Percentiles rank a stretch among this genome's conserved stretches.
These are phyloP conservation scores for Martes martes DNA, from an alignment of 2,113 vertebrate species.

Conservation along the genomic window DNA sequence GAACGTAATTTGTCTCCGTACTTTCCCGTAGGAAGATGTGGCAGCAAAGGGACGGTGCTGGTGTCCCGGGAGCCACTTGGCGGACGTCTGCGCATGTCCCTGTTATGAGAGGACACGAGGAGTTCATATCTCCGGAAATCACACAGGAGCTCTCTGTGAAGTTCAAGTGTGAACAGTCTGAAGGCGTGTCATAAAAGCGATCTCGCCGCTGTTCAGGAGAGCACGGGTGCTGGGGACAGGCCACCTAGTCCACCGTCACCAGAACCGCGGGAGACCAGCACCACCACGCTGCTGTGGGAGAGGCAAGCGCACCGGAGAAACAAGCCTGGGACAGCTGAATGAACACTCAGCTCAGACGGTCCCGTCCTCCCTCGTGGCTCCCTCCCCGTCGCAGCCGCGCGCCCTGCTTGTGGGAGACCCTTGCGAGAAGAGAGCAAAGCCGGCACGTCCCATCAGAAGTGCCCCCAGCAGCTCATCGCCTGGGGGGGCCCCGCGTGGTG, in stretches of 20 bases:
- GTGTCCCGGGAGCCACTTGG: no score
- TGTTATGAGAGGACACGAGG: not conserved
- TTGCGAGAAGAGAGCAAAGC: not conserved
- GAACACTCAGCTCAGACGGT: no score
- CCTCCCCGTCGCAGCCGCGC: accelerated
- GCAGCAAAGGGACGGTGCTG: not conserved
- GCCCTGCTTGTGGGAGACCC: not conserved
- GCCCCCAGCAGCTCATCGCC: not conserved
- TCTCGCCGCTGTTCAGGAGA: not conserved
- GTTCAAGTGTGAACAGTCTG: not conserved
- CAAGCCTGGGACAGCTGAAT: no score
- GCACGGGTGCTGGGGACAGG: not conserved
- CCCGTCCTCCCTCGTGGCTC: not conserved
- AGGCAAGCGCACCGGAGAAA: not conserved
- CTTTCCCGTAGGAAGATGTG: not conserved
- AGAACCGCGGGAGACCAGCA: not conserved
- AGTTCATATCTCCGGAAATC: not conserved
- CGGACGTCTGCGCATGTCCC: accelerated
- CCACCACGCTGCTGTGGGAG: not conserved
- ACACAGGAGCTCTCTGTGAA: not conserved
- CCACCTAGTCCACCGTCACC: not conserved
- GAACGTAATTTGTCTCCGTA: no score
- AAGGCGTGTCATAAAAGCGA: not conserved
- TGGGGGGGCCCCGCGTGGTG: not conserved
- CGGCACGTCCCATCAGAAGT: not conserved